Base-by-base conservation (phyloP, 2,113 vertebrate genomes). In the Sterrhoptilus dennistouni region DNA sequence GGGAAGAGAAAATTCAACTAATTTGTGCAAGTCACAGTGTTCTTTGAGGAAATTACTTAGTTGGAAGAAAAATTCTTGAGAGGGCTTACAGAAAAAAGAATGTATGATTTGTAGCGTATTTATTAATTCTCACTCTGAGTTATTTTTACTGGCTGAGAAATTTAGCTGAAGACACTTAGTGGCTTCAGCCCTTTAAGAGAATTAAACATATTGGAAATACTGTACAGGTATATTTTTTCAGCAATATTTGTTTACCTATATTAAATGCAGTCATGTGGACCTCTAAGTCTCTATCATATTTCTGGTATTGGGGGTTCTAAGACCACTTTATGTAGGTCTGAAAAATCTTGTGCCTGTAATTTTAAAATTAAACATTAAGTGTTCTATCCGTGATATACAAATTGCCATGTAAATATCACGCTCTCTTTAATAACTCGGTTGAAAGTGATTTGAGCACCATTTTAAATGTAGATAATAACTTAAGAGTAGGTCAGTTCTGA, bases 11-110 rank as follows among this genome's bases (percentile, higher is more conserved):
- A 90, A 49, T 17, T 84, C 91, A 88, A 79, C 45, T 50, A 83
- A 83, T 92, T 82, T 76, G n/a, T 54, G 31, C 38, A 63, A 92
- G 68, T 82, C 28, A 31, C 56, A 81, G 59, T 47, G 57, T 63
- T 87, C 65, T 97, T 94, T 72, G 64, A 82, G 53, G 21, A 57
- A 96, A 89, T 91, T 79, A 79, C 36, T 90, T 53, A 21, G 29
- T 54, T 80, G 38, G 40, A 94, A 85, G 85, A 93, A 93, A 94
- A 85, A 87, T 25, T 94, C 31, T 89, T 83, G 61, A 91, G 49
- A 76, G 65, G 60, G 59, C 28, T 95, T 33, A 65, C 17, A 83
- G 49, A 42, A 80, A 79, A 49, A 87, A n/a, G n/a, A 35, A 53
- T 77, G 42, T 29, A 63, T 91, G 23, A 53, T 91, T 84, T 87